These are phyloP conservation scores for Epizoanthus stellaris DNA, from an alignment of 92 coral and sea anemone species.

Conservation along the genomic window DNA sequence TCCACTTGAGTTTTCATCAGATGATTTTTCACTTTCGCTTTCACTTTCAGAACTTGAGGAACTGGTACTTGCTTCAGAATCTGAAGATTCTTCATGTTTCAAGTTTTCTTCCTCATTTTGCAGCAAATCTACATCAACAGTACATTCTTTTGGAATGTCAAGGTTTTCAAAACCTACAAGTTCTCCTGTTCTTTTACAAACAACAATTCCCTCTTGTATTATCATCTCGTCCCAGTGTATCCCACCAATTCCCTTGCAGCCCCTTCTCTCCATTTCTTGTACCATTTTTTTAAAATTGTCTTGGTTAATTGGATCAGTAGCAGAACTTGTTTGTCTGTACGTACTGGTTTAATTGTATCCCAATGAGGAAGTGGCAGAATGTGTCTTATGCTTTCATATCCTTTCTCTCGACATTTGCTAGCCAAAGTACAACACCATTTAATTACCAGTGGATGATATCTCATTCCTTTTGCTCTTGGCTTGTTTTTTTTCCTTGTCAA, in stretches of 20 bases:
- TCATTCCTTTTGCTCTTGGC: constrained; percentile 63
- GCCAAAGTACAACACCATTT: constrained; percentile 67
- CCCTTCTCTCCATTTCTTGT: constrained; percentile 61
- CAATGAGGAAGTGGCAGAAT: constrained; percentile 62
- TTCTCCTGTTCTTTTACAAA: constrained; percentile 62
- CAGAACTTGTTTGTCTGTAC: constrained; percentile 37
- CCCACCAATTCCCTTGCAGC: constrained; percentile 63
- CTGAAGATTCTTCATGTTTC: neutral
- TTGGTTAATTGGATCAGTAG: constrained; percentile 46
- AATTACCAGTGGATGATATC: constrained; percentile 63
- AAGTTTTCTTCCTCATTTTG: neutral
- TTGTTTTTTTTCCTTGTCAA: constrained; percentile 32
- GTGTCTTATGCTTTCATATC: constrained; percentile 61
- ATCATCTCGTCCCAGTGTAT: constrained; percentile 71
- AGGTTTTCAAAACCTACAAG: constrained; percentile 66
- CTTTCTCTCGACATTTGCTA: constrained; percentile 46
- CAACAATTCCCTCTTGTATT: constrained; percentile 55
- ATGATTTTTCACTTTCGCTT: too few species aligned
- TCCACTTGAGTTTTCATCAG: too few species aligned
- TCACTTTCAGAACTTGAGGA: neutral
- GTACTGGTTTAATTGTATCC: too few species aligned
- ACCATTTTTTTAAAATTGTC: constrained; percentile 43
- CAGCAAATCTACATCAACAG: neutral
- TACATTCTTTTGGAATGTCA: neutral
- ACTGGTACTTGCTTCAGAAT: neutral